Evolutionary conservation across 2,113 vertebrate genomes (phyloP).

Genomic region (Calidris pugnax): DNA sequence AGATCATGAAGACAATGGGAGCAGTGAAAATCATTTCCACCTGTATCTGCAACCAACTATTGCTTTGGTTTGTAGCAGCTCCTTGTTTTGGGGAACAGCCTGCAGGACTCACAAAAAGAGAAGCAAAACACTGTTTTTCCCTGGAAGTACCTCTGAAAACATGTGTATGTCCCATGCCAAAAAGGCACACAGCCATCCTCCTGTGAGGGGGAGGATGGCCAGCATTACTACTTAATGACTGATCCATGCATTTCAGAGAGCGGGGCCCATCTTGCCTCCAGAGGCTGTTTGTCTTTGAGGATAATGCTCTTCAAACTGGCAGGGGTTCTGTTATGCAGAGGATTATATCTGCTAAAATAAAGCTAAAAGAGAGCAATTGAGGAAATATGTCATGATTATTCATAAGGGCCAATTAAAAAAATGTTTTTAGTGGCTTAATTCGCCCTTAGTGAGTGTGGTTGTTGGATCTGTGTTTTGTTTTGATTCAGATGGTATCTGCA

Average conservation of each 20-base stretch:
- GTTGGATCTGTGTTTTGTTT: not conserved
- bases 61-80: not conserved
- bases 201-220: not conserved
- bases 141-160: not conserved
- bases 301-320: not conserved
- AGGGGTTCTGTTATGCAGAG: not conserved
- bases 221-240: not conserved
- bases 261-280: not conserved
- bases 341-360: not conserved
- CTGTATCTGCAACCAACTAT: not conserved
- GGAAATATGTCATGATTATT: not conserved
- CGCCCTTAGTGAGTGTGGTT: not conserved
- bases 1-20: not conserved
- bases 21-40: not conserved
- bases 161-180: not conserved
- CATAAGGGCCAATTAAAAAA: slow-evolving; percentile 18
- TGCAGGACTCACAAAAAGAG: not conserved
- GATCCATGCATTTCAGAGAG: not conserved
- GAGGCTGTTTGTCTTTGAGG: not conserved
- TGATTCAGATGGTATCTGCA: not conserved
- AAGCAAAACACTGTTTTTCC: not conserved
- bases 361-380: not conserved
- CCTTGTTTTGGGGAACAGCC: not conserved
- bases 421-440: not conserved
- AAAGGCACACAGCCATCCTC: not conserved